Percentiles rank a stretch among this genome's conserved stretches.
Conservation (phyloP, 2,888 invertebrate species). For the Cryptosula pallasiana region DNA sequence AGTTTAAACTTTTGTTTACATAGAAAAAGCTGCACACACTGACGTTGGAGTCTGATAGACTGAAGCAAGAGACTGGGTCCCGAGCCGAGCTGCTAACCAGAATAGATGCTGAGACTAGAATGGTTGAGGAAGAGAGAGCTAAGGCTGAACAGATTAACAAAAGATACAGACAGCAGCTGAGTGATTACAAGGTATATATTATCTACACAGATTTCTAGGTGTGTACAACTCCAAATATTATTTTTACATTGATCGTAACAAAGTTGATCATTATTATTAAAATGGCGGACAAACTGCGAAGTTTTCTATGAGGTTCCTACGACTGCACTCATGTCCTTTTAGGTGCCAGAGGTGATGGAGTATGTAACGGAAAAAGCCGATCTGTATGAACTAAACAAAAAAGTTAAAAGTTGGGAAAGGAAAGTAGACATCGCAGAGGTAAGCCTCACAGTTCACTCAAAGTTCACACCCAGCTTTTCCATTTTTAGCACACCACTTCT, state of each 20-base stretch:
- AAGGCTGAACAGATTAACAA: conserved; percentile 50
- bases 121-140: conserved; percentile 47
- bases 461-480: too few relatives aligned
- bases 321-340: conserved; percentile 16
- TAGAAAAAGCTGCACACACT: conserved; percentile 50
- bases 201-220: too few relatives aligned
- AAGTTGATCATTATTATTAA: too few relatives aligned
- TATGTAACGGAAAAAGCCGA: conserved; percentile 51
- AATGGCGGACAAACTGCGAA: too few relatives aligned
- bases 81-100: conserved; percentile 45
- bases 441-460: too few relatives aligned
- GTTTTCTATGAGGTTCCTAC: too few relatives aligned
- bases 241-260: too few relatives aligned
- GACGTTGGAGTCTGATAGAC: conserved; percentile 47
- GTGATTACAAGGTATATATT: conserved; percentile 41
- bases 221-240: too few relatives aligned
- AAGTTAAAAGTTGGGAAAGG: conserved; percentile 52
- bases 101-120: conserved; percentile 47
- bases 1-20: too few relatives aligned
- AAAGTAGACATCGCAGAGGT: conserved; percentile 54
- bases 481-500: too few relatives aligned
- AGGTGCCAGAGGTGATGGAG: conserved; percentile 53
- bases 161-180: conserved; percentile 47
- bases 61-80: conserved; percentile 46
- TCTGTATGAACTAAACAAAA: conserved; percentile 51